These are phyloP conservation scores for Cecidostiba fungosa DNA, from an alignment of 2,888 invertebrate genomes.

Conservation along the genomic window DNA sequence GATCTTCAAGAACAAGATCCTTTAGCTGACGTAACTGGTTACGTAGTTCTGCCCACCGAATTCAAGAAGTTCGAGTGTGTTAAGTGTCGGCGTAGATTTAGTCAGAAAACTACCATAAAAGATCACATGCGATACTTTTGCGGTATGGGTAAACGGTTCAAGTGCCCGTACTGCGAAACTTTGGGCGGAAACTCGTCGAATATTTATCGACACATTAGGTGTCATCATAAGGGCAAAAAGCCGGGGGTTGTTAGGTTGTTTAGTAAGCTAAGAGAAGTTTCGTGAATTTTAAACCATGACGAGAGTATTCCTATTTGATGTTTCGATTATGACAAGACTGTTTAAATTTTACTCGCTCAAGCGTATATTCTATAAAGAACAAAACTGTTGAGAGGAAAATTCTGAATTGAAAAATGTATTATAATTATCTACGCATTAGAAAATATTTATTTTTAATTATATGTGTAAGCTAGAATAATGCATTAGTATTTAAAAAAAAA, in stretches of 20 bases:
- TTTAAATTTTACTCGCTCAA: too few species aligned
- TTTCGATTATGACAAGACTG: too few species aligned
- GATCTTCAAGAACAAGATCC: background rate
- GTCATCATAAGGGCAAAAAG: conserved; percentile 71
- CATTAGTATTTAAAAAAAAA: too few species aligned
- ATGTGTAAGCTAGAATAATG: too few species aligned
- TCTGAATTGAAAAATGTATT: too few species aligned
- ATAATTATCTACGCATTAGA: too few species aligned
- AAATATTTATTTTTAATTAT: too few species aligned
- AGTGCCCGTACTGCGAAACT: conserved; percentile 79
- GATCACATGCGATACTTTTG: conserved; percentile 78
- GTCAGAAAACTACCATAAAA: conserved; percentile 62
- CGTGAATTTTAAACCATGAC: background rate
- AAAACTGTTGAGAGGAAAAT: too few species aligned
- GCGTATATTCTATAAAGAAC: too few species aligned
- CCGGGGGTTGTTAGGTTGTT: conserved; percentile 43
- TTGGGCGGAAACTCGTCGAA: conserved; percentile 78
- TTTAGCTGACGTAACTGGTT: background rate
- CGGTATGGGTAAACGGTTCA: conserved; percentile 78
- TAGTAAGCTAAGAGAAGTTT: conserved; percentile 14
- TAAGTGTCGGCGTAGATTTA: conserved; percentile 36
- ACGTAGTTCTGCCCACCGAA: conserved; percentile 11
- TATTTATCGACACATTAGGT: conserved; percentile 77
- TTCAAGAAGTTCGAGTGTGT: conserved; percentile 48
- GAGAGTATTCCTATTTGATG: background rate